Conservation (phyloP, 1,140 invertebrate genomes). For the Berghia stephanieae region DNA sequence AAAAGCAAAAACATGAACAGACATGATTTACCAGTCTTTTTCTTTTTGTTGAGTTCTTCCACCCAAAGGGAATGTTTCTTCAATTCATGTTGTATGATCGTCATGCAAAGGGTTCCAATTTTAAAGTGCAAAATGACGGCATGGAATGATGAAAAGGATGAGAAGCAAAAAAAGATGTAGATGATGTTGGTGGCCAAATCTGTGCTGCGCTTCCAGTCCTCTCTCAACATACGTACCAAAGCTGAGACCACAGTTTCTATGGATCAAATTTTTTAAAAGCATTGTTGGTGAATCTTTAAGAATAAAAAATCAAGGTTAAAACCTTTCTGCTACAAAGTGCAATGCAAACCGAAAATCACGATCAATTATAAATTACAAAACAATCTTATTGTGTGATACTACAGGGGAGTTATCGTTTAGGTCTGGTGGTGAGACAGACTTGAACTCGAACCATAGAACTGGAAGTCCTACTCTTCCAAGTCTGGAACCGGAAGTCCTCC, state of each 20-base stretch:
- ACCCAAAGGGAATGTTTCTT: constrained; percentile 93
- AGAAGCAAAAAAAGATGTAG: constrained; percentile 97
- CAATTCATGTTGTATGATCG: constrained; percentile 94
- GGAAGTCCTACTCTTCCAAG: too few species aligned
- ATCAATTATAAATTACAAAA: too few species aligned
- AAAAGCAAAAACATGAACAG: background rate
- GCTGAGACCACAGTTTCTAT: constrained; percentile 95
- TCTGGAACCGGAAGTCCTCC: too few species aligned
- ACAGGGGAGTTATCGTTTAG: too few species aligned
- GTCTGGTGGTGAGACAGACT: too few species aligned
- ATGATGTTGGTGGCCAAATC: constrained; percentile 96
- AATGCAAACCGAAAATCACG: too few species aligned
- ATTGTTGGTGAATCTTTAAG: too few species aligned
- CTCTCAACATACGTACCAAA: constrained; percentile 89
- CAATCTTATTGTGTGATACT: too few species aligned
- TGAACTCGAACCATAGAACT: too few species aligned
- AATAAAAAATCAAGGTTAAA: too few species aligned
- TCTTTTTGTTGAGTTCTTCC: constrained; percentile 81
- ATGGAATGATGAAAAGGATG: constrained; percentile 96
- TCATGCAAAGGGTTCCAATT: constrained; percentile 91
- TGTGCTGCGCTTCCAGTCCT: constrained; percentile 96
- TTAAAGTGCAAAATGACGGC: constrained; percentile 89
- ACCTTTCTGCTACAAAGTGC: too few species aligned
- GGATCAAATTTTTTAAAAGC: too few species aligned
- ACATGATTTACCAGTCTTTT: constrained; percentile 46